Evolutionary conservation across 2,888 invertebrate species (phyloP).

Genomic region (Thereva unica): DNA sequence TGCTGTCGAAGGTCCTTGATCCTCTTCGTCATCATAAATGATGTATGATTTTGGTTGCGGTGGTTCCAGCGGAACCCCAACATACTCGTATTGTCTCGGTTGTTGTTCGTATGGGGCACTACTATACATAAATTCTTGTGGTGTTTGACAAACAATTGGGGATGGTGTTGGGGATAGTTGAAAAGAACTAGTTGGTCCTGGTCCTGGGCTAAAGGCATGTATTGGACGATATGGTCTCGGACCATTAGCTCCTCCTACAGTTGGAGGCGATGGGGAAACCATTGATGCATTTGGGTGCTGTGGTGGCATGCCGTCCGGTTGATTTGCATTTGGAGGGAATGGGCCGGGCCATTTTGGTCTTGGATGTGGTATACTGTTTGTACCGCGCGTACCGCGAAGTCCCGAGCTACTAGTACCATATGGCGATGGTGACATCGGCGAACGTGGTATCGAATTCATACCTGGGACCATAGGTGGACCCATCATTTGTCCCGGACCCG

Average conservation of each 20-base stretch:
- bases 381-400: conserved; percentile 58
- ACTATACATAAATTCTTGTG: conserved; percentile 63
- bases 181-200: conserved; percentile 53
- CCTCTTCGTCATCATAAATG: conserved; percentile 68
- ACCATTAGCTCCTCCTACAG: conserved; percentile 48
- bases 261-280: conserved; percentile 49
- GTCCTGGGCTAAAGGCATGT: conserved; percentile 51
- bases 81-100: conserved; percentile 66
- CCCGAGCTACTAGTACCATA: conserved; percentile 56
- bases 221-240: conserved; percentile 59
- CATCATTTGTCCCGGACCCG: conserved; percentile 26
- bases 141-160: conserved; percentile 65
- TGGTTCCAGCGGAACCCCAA: conserved; percentile 78
- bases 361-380: conserved; percentile 64
- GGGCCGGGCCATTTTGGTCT: conserved; percentile 67
- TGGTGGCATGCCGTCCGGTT: conserved; percentile 49
- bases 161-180: conserved; percentile 63
- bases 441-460: conserved; percentile 37
- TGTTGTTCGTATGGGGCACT: conserved; percentile 33
- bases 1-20: conserved; percentile 82
- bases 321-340: conserved; percentile 50
- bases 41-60: conserved; percentile 67
- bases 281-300: conserved; percentile 35
- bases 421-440: conserved; percentile 62
- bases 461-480: conserved; percentile 47